phyloP scores from a whole-genome alignment of 2,888 invertebrate genomes.

The Lacanobia oleracea region DNA sequence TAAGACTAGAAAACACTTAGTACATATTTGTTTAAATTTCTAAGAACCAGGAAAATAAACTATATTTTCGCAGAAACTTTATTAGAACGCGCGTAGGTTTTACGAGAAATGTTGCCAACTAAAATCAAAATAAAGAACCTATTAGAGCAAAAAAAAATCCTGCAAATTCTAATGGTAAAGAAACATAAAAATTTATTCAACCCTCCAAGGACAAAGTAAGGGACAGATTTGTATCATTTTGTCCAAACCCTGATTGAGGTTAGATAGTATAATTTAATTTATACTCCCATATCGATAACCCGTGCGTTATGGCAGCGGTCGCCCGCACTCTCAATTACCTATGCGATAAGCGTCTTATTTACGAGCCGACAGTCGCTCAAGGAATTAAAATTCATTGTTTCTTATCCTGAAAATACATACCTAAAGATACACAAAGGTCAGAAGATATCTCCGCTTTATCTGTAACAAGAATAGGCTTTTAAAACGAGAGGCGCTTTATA shows the following conservation, averaged over 20 bases:
- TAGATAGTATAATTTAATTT: constrained; percentile 81
- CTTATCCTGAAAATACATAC: constrained; percentile 85
- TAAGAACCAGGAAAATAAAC: neutral
- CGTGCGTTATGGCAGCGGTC: constrained; percentile 80
- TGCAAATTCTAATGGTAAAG: neutral
- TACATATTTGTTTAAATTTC: neutral
- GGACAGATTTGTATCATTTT: constrained; percentile 75
- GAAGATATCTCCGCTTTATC: constrained; percentile 87
- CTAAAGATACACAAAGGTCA: constrained; percentile 86
- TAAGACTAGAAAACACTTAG: constrained; percentile 15
- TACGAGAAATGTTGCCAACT: neutral
- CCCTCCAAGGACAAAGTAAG: constrained; percentile 16
- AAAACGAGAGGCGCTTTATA: constrained; percentile 79
- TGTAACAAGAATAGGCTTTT: constrained; percentile 90
- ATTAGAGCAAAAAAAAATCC: neutral
- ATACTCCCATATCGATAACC: constrained; percentile 77
- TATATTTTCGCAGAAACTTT: neutral
- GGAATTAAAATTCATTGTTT: constrained; percentile 90
- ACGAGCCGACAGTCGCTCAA: constrained; percentile 78
- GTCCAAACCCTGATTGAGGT: constrained; percentile 73
- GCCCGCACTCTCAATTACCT: constrained; percentile 89
- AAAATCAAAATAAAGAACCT: neutral
- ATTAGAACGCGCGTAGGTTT: neutral
- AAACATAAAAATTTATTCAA: neutral
- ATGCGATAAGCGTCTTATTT: constrained; percentile 89